A percentile compares a stretch with the other conserved stretches of the same genome.
Evolutionary conservation across 2,888 invertebrate genomes (phyloP).

Genomic region (Operophtera brumata): DNA sequence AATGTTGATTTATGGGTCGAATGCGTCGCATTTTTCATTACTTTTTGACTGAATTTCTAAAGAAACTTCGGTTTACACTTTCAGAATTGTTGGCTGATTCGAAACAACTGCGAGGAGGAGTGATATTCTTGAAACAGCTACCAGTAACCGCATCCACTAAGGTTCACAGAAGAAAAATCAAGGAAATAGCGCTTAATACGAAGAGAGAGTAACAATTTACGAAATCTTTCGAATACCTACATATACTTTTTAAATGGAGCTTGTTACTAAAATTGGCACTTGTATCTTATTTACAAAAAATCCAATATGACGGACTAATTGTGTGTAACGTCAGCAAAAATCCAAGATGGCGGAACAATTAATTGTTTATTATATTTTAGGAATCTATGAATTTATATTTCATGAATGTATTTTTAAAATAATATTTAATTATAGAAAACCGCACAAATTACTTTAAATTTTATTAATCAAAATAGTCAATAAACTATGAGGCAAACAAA

Average conservation of each 20-base stretch:
- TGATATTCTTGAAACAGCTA: constrained; percentile 47
- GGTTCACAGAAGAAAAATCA: constrained; percentile 38
- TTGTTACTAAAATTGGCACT: no score
- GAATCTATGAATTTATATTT: not conserved
- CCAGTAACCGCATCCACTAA: constrained; percentile 50
- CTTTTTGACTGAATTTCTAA: no score
- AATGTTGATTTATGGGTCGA: no score
- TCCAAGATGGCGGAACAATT: not conserved
- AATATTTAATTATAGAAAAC: not conserved
- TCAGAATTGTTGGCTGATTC: constrained; percentile 50
- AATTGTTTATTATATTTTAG: not conserved
- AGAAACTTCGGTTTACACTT: constrained; percentile 19
- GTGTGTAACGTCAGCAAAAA: not conserved
- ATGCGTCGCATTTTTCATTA: no score
- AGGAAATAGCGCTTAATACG: constrained; percentile 20
- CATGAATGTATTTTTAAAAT: no score
- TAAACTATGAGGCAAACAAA: constrained; percentile 26
- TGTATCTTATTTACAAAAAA: no score
- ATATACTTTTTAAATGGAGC: no score
- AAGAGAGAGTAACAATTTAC: constrained; percentile 8
- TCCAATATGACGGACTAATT: no score
- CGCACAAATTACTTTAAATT: not conserved
- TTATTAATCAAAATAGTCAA: constrained; percentile 25
- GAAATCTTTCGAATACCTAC: no score
- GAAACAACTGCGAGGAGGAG: constrained; percentile 55